These are phyloP conservation scores for Fregata magnificens DNA, from an alignment of 2,113 vertebrate species.

Conservation along the genomic window DNA sequence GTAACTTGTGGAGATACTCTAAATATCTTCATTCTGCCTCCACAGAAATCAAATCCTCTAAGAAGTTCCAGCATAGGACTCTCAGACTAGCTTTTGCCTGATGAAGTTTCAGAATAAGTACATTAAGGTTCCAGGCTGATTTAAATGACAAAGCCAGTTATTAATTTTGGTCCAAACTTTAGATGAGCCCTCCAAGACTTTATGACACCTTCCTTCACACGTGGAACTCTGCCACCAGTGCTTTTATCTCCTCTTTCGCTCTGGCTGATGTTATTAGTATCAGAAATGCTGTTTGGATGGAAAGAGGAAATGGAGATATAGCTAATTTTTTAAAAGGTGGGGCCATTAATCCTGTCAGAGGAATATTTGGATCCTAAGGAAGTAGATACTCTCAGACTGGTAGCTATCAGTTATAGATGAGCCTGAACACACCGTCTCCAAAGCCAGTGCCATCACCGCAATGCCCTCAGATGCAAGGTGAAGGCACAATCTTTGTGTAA, in stretches of 20 bases:
- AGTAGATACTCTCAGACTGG: neutral
- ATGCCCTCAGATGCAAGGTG: neutral
- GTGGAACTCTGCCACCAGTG: conserved; percentile 63
- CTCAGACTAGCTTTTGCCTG: neutral
- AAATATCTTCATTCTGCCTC: neutral
- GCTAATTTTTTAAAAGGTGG: conserved; percentile 51
- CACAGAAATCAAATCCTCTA: neutral
- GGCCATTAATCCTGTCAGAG: conserved; percentile 33
- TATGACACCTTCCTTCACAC: conserved; percentile 51
- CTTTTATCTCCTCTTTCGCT: conserved; percentile 59
- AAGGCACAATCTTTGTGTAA: neutral
- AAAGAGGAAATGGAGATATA: conserved; percentile 53
- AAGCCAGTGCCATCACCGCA: neutral
- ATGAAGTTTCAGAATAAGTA: neutral
- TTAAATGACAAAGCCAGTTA: conserved; percentile 9
- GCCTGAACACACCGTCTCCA: neutral
- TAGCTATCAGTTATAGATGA: neutral
- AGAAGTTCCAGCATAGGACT: rapidly evolving
- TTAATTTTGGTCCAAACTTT: conserved; percentile 30
- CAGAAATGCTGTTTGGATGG: conserved; percentile 52
- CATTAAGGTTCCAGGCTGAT: neutral
- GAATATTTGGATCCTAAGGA: neutral
- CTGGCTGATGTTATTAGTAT: conserved; percentile 43
- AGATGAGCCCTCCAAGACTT: conserved; percentile 19
- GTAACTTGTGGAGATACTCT: neutral